phyloP scores from a whole-genome alignment of 92 coral and sea anemone species.

The Parazoanthus atlanticus region DNA sequence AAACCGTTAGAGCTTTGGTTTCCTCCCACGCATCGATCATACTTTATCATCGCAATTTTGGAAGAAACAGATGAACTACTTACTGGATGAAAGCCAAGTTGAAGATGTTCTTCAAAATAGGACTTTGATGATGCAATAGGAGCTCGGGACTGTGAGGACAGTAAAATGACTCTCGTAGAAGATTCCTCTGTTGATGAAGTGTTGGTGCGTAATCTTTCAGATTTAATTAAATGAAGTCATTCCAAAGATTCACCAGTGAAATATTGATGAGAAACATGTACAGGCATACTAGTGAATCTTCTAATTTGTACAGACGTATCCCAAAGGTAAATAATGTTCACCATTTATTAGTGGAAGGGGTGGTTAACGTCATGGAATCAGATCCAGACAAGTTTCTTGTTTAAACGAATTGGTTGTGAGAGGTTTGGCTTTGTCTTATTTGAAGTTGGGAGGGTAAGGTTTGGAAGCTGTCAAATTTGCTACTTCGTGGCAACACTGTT shows the following conservation, averaged over 20 bases:
- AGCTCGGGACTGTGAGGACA: not conserved
- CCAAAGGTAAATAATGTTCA: not conserved
- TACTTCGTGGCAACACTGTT: not conserved
- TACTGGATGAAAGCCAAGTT: not conserved
- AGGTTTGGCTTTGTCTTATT: not conserved
- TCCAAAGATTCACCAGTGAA: not conserved
- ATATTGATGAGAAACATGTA: constrained; percentile 14
- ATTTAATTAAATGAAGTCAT: not conserved
- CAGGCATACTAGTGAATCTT: not conserved
- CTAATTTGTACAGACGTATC: constrained; percentile 19
- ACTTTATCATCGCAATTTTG: not conserved
- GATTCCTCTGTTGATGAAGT: not conserved
- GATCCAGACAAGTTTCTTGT: not conserved
- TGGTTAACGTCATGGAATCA: not conserved
- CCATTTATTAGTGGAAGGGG: not conserved
- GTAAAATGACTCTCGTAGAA: not conserved
- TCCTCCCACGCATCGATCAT: not conserved
- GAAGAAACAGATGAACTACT: not conserved
- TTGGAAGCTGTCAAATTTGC: not conserved
- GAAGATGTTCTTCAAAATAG: not conserved
- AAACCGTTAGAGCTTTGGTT: not conserved
- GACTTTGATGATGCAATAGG: not conserved
- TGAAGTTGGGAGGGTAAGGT: not conserved
- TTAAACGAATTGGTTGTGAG: not conserved
- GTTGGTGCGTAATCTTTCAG: not conserved